Evolutionary conservation across 2,113 vertebrate species (phyloP).

Genomic region (Dicerorhinus sumatrensis): DNA sequence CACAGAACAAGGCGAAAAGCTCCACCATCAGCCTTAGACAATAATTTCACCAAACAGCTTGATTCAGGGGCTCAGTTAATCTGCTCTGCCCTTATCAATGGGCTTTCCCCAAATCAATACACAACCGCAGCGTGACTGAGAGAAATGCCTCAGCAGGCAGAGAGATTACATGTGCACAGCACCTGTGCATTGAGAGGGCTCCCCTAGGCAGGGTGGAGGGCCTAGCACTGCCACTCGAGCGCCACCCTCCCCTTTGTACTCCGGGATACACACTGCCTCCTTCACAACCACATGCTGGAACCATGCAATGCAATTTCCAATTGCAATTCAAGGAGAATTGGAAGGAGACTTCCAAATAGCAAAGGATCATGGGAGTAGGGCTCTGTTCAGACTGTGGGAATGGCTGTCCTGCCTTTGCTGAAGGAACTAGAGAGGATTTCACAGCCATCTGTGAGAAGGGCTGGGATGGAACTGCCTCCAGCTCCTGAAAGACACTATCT

Average conservation of each 20-base stretch:
- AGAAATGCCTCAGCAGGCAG: neutral
- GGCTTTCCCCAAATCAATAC: constrained; percentile 12
- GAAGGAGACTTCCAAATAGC: neutral
- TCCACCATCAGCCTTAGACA: neutral
- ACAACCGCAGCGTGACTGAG: neutral
- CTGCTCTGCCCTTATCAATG: neutral
- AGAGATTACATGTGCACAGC: neutral
- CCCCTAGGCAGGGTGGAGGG: neutral
- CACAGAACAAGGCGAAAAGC: neutral
- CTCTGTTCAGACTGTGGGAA: neutral
- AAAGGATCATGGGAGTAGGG: neutral
- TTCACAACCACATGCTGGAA: neutral
- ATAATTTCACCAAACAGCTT: neutral
- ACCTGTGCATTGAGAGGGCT: neutral
- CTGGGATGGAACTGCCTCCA: neutral
- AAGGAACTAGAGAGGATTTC: neutral
- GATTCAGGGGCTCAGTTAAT: constrained; percentile 38
- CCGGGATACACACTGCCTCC: neutral
- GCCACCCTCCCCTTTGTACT: neutral
- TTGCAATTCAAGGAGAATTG: neutral
- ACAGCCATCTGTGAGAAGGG: neutral
- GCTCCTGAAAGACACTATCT: neutral
- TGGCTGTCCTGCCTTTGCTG: neutral
- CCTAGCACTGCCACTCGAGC: fast-evolving
- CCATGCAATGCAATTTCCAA: neutral